Evolutionary conservation across 2,888 invertebrate species (phyloP).

Genomic region (Formica aserva): DNA sequence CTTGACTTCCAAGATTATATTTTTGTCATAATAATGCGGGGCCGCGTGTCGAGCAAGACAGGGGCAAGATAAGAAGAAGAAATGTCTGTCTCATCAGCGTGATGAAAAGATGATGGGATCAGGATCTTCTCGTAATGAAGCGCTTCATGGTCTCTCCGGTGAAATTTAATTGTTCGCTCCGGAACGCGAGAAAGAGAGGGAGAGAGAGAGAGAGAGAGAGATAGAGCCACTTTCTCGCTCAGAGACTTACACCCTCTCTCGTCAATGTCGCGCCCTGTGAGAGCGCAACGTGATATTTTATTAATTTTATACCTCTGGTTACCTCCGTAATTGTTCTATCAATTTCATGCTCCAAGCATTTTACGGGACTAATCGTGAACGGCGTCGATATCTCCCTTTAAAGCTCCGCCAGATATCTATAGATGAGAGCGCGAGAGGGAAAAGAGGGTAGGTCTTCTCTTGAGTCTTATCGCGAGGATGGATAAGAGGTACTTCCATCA

Average conservation of each 20-base stretch:
- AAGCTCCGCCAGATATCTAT: conserved; percentile 3
- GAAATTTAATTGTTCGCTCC: conserved; percentile 52
- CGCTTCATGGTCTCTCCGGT: conserved; percentile 50
- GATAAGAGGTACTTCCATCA: conserved; percentile 54
- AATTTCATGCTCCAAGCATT: conserved; percentile 33
- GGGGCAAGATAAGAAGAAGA: conserved; percentile 49
- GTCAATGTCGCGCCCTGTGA: neutral
- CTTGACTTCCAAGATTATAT: conserved; percentile 24
- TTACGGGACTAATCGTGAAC: conserved; percentile 30
- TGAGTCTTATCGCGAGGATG: conserved; percentile 47
- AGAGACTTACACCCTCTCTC: neutral
- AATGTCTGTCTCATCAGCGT: conserved; percentile 51
- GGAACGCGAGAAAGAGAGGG: conserved; percentile 25
- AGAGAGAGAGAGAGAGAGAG: conserved; percentile 4
- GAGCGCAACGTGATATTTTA: conserved; percentile 37
- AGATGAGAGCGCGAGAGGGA: neutral
- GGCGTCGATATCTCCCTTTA: conserved; percentile 19
- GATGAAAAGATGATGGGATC: conserved; percentile 56
- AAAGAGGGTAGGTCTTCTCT: conserved; percentile 14
- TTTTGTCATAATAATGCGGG: conserved; percentile 44
- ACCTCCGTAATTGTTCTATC: conserved; percentile 49
- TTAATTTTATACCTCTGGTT: conserved; percentile 44
- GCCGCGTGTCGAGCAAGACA: conserved; percentile 20
- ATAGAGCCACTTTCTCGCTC: neutral
- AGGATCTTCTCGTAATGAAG: conserved; percentile 52